These are phyloP conservation scores for Tinea trinotella DNA, from an alignment of 2,888 invertebrate genomes.

Conservation along the genomic window DNA sequence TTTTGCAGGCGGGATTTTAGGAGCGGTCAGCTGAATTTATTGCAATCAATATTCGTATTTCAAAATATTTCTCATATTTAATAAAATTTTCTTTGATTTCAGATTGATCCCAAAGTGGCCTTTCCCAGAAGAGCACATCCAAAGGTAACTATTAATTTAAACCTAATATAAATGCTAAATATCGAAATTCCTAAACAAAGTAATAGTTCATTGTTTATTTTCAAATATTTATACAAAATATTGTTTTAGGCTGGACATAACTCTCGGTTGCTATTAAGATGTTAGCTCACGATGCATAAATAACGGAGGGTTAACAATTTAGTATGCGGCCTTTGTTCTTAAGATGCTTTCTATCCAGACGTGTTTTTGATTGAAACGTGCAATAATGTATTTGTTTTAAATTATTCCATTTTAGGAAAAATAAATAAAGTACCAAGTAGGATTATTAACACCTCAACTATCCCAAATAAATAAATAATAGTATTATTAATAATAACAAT, in stretches of 20 bases:
- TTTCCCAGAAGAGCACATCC: conserved; percentile 99
- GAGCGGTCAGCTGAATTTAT: conserved; percentile 34
- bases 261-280: conserved; percentile 63
- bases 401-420: neutral
- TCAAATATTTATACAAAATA: conserved; percentile 68
- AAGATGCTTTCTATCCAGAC: conserved; percentile 41
- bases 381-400: conserved; percentile 45
- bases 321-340: conserved; percentile 63
- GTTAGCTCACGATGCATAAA: conserved; percentile 67
- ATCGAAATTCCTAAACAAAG: neutral
- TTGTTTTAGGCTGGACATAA: conserved; percentile 70
- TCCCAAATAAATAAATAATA: too few relatives aligned
- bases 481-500: too few relatives aligned
- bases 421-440: neutral
- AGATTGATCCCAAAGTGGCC: conserved; percentile 99
- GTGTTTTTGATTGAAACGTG: conserved; percentile 54
- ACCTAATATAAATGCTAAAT: neutral
- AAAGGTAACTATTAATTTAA: conserved; percentile 81
- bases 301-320: conserved; percentile 66
- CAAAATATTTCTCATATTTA: neutral
- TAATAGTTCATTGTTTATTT: conserved; percentile 47
- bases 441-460: too few relatives aligned
- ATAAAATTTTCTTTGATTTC: conserved; percentile 58
- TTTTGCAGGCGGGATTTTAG: conserved; percentile 60
- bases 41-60: conserved; percentile 2